A percentile compares a stretch with the other conserved stretches of the same genome.
Evolutionary conservation across 2,888 invertebrate species (phyloP).

Genomic region (Heliconius hortense): DNA sequence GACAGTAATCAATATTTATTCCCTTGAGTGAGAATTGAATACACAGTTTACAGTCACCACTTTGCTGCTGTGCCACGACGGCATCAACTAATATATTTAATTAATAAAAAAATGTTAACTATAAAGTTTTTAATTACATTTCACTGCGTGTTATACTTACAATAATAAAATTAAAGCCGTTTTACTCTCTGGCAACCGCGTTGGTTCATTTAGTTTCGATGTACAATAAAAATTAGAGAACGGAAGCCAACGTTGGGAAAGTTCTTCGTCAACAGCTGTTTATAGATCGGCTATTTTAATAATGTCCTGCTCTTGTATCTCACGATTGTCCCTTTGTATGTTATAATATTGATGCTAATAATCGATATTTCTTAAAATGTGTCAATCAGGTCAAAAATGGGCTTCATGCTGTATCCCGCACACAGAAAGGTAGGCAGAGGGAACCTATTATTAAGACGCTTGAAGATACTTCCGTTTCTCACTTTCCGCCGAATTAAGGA

Average conservation of each 20-base stretch:
- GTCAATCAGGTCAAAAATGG: too few relatives aligned
- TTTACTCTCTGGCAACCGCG: slow-evolving; percentile 7
- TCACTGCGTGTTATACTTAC: not conserved
- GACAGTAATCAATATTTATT: too few relatives aligned
- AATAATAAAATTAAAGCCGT: slow-evolving; percentile 9
- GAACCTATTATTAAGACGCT: too few relatives aligned
- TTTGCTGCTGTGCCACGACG: too few relatives aligned
- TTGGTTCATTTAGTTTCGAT: slow-evolving; percentile 29
- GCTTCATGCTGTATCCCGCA: too few relatives aligned
- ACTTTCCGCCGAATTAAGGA: too few relatives aligned
- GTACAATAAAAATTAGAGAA: slow-evolving; percentile 43
- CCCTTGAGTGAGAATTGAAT: too few relatives aligned
- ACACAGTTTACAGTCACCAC: too few relatives aligned
- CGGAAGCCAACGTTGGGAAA: slow-evolving; percentile 58
- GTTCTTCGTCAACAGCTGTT: slow-evolving; percentile 73
- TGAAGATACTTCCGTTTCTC: too few relatives aligned
- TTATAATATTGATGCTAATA: not conserved
- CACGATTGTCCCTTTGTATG: slow-evolving; percentile 23
- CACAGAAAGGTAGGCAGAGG: too few relatives aligned
- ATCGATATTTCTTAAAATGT: not conserved
- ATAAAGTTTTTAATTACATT: not conserved
- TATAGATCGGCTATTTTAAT: slow-evolving; percentile 62
- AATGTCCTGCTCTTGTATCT: slow-evolving; percentile 47
- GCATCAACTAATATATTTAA: not conserved
- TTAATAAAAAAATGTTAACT: not conserved